phyloP scores from a whole-genome alignment of 2,888 invertebrate genomes.

The Rhagonycha fulva region DNA sequence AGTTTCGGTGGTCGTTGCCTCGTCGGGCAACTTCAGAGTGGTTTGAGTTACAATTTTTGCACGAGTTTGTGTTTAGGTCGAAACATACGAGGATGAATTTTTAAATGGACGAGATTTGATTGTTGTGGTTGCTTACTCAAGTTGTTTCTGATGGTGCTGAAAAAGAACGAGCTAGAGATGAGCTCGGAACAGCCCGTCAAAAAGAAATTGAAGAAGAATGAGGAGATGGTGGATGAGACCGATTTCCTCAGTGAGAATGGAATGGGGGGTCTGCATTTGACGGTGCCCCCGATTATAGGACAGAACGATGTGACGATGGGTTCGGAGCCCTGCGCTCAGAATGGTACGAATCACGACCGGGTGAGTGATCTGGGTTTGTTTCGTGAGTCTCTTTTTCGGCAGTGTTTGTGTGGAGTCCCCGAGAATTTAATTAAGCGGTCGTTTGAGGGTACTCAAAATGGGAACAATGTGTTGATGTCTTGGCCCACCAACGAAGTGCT shows the following conservation, averaged over 20 bases:
- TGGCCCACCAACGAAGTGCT: conserved; percentile 72
- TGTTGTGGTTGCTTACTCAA: not conserved
- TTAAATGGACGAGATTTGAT: not conserved
- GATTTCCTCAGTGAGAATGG: conserved; percentile 59
- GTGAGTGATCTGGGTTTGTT: conserved; percentile 55
- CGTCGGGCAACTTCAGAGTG: not conserved
- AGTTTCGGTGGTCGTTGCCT: not conserved
- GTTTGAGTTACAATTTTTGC: not conserved
- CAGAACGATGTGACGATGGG: not conserved
- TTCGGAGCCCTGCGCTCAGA: not conserved
- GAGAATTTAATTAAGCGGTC: conserved; percentile 72
- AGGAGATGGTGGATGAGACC: conserved; percentile 62
- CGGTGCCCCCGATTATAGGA: conserved; percentile 13
- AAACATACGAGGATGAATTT: not conserved
- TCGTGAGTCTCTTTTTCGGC: conserved; percentile 71
- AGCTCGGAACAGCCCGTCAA: conserved; percentile 82
- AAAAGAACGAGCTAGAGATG: conserved; percentile 65
- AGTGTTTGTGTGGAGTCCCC: conserved; percentile 78
- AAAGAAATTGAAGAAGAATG: conserved; percentile 75
- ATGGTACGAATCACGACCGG: conserved; percentile 15
- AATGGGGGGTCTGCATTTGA: conserved; percentile 48
- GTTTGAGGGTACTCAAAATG: conserved; percentile 63
- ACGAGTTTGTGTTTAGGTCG: not conserved
- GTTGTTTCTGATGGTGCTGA: conserved; percentile 65
- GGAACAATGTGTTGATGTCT: conserved; percentile 58